Base-by-base conservation (phyloP, 2,113 vertebrate genomes). In the Chrysochloris asiatica region DNA sequence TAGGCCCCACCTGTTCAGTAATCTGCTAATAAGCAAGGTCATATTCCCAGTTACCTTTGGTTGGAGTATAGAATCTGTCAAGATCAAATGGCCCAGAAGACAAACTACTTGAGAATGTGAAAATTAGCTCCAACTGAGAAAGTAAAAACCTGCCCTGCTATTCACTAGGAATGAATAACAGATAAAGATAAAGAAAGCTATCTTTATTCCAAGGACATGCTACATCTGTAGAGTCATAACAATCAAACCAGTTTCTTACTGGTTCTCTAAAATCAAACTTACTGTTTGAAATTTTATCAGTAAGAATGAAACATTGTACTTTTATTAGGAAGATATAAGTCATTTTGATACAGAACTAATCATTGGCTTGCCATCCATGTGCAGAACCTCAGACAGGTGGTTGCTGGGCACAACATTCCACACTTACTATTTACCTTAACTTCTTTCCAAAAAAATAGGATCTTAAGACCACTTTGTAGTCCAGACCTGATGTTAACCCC, bases 81-180 rank as follows among this genome's bases (percentile, higher is more conserved):
- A 78, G 38, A 69, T 50, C 71, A 85, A 78, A 59, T 93, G 33
- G 41, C 52, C 69, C 30, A 50, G 48, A 81, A 80, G 69, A 48
- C 71, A 38, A 94, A 82, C 50, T 79, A 30, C 36, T 67, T 69
- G 80, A 84, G 93, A 92, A n/a, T n/a, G 21, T 82, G 59, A 88
- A 87, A 76, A 73, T 83, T 54, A 63, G 56, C 21, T 94, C 47
- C 7, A 4, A 22, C 22, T 47, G 26, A 63, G 67, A 83, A 87
- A 63, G 48, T 84, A 59, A 78, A 88, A 83, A 59, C 47, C 43
- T 6, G 9, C n/a, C 24, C 22, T 69, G 54, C 47, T 78, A 1
- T 75, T 69, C 69, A n/a, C 33, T n/a, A 8, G 56, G 36, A 43
- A 78, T 43, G 38, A n/a, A 52, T 71, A 92, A 59, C 30, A 88